Conservation (phyloP, 2,113 vertebrate genomes). For the Oncorhynchus masou region DNA sequence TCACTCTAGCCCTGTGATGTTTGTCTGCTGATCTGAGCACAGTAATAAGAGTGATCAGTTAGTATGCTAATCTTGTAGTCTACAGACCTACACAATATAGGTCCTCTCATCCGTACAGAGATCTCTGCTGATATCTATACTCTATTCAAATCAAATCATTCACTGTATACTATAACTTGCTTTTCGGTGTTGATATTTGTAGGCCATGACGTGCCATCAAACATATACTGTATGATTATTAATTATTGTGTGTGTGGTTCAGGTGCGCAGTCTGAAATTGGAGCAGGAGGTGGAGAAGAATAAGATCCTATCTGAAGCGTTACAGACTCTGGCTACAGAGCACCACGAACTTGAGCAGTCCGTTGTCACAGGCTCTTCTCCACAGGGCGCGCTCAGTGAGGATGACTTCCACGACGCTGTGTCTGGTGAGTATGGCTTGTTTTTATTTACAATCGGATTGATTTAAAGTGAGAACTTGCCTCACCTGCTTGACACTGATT, state of each 20-base stretch:
- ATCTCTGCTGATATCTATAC: background rate
- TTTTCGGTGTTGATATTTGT: background rate
- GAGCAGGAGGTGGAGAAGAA: conserved; percentile 95
- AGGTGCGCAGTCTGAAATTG: conserved; percentile 92
- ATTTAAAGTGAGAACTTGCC: background rate
- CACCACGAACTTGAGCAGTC: conserved; percentile 97
- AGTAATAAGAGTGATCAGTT: conserved; percentile 25
- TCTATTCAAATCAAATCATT: no score
- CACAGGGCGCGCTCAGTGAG: conserved; percentile 84
- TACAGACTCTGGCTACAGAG: conserved; percentile 92
- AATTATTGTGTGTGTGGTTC: conserved; percentile 52
- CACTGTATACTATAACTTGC: conserved; percentile 32
- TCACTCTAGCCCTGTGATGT: background rate
- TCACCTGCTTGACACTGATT: background rate
- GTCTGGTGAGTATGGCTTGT: conserved; percentile 82
- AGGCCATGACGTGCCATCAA: background rate
- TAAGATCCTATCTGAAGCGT: conserved; percentile 93
- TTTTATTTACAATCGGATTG: conserved; percentile 8
- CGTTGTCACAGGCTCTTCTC: conserved; percentile 85
- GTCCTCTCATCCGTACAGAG: background rate
- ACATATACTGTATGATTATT: background rate
- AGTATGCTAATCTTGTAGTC: conserved; percentile 13
- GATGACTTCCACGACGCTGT: conserved; percentile 95
- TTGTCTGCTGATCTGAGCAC: conserved; percentile 34
- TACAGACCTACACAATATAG: conserved; percentile 8